Evolutionary conservation across 2,113 vertebrate species (phyloP).

Genomic region (Mustela nigripes): DNA sequence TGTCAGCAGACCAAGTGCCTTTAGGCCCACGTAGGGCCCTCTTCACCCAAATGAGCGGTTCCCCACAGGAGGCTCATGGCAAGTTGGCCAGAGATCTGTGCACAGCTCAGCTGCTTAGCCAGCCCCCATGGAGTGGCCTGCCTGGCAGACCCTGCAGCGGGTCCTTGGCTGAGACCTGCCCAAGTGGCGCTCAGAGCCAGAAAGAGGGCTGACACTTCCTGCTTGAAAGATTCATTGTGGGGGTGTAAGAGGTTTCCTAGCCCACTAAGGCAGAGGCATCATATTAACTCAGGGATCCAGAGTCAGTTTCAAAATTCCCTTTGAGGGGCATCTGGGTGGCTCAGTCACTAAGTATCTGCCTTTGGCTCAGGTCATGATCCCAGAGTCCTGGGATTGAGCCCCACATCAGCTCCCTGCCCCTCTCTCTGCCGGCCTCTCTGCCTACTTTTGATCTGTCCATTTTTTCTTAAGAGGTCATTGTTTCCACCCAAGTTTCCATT

Average conservation of each 20-base stretch:
- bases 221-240: background rate
- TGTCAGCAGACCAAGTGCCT: background rate
- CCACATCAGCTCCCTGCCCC: too few relatives aligned
- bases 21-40: background rate
- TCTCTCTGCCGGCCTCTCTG: too few relatives aligned
- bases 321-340: too few relatives aligned
- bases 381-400: too few relatives aligned
- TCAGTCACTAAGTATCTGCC: too few relatives aligned
- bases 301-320: constrained; percentile 29
- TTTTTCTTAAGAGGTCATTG: background rate
- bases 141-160: background rate
- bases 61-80: background rate
- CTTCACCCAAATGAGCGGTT: background rate
- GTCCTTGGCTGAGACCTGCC: background rate
- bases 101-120: background rate
- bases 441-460: too few relatives aligned
- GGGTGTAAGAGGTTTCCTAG: background rate
- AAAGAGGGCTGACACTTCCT: background rate
- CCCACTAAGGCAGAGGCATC: background rate
- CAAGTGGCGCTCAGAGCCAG: background rate
- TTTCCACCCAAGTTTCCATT: background rate
- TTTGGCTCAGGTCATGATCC: too few relatives aligned
- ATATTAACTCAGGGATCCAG: background rate
- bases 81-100: background rate
- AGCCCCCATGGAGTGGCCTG: background rate